Conservation (phyloP, 2,797 vertebrate genomes). For the Karalla daura region DNA sequence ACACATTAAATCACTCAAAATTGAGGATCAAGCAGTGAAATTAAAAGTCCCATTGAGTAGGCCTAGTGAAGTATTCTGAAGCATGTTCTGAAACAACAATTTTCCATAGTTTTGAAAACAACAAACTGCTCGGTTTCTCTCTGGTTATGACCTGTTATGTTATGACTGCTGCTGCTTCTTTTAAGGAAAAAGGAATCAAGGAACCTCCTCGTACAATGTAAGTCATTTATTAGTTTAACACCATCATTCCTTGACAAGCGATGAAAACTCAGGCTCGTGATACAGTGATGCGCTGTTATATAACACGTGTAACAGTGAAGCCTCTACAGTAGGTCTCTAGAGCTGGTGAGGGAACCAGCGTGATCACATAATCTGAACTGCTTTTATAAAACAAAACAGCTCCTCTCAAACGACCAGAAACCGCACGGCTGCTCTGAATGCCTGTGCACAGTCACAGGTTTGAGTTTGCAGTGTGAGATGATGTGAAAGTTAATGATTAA, state of each 20-base stretch:
- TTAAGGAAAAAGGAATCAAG: neutral
- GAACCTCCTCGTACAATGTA: neutral
- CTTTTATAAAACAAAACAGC: slow-evolving; percentile 2
- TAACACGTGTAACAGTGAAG: neutral
- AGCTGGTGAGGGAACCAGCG: slow-evolving; percentile 22
- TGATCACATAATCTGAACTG: slow-evolving; percentile 2
- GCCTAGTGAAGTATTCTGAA: neutral
- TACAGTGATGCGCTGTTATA: neutral
- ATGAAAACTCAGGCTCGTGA: neutral
- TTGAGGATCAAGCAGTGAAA: neutral
- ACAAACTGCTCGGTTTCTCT: neutral
- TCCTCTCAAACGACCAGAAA: neutral
- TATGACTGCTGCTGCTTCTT: neutral
- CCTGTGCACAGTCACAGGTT: slow-evolving; percentile 9
- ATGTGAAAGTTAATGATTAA: slow-evolving; percentile 54
- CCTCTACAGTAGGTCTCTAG: neutral
- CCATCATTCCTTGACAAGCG: neutral
- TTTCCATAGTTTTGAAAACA: neutral
- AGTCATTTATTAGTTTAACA: neutral
- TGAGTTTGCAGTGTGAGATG: slow-evolving; percentile 12
- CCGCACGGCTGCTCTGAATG: neutral
- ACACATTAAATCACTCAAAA: neutral
- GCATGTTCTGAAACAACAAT: neutral
- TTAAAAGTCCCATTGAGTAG: neutral
- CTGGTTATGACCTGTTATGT: neutral